phyloP scores from a whole-genome alignment of 2,888 invertebrate species.

The Spodoptera picta region DNA sequence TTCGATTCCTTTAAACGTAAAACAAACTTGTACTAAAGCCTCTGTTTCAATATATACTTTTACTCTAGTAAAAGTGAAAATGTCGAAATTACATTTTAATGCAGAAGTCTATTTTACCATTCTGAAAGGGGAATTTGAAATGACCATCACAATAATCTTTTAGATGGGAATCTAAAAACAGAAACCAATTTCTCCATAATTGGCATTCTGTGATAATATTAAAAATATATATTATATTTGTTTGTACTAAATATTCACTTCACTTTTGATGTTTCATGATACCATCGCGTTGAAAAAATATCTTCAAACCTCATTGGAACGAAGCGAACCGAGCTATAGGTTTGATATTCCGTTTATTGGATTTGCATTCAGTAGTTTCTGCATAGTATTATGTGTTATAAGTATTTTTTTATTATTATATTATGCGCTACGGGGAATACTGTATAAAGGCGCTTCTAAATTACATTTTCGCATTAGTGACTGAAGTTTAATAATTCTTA shows the following conservation, averaged over 20 bases:
- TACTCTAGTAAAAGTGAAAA: no score
- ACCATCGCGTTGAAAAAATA: conserved; percentile 80
- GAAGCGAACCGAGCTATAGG: conserved; percentile 87
- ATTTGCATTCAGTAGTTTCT: conserved; percentile 81
- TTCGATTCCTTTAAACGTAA: no score
- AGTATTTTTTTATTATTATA: conserved; percentile 53
- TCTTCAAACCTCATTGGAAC: conserved; percentile 76
- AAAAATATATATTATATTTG: conserved; percentile 38
- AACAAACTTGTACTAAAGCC: no score
- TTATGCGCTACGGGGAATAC: conserved; percentile 54
- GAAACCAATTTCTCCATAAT: conserved; percentile 38
- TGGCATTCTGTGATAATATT: conserved; percentile 27
- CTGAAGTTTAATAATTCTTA: no score
- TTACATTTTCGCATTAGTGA: no score
- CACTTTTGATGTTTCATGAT: conserved; percentile 87
- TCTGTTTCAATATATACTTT: no score
- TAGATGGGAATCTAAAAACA: conserved; percentile 34
- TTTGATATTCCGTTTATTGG: conserved; percentile 85
- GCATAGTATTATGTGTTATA: conserved; percentile 63
- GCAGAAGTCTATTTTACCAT: no score
- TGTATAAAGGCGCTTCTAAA: conserved; percentile 43
- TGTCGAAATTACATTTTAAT: no score
- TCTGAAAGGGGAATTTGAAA: conserved; percentile 34
- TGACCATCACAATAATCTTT: conserved; percentile 17
- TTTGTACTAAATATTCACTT: conserved; percentile 70